phyloP scores from a whole-genome alignment of 2,888 invertebrate genomes.

The Orchesella flavescens region DNA sequence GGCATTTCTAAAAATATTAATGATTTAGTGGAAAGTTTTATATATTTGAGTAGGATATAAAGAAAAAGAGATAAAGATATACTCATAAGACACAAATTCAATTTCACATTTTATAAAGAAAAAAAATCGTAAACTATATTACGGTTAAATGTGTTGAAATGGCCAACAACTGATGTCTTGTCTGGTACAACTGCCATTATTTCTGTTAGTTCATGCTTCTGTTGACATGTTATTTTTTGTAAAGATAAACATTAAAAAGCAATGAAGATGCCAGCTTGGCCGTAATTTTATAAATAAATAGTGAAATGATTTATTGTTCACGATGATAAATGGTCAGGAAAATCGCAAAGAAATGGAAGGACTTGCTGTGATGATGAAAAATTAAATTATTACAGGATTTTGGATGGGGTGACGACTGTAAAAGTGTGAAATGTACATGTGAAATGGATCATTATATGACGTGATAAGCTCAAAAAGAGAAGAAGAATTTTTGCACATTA shows the following conservation, averaged over 20 bases:
- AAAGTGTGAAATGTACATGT: conserved; percentile 17
- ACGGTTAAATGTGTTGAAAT: neutral
- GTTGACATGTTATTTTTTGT: neutral
- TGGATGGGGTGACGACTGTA: neutral
- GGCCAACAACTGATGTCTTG: neutral
- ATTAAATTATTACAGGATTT: neutral
- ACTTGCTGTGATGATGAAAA: neutral
- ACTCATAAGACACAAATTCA: too few relatives aligned
- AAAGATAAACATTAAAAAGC: neutral
- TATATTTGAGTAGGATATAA: neutral
- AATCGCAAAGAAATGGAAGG: neutral
- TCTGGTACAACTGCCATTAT: conserved; percentile 9
- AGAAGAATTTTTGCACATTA: neutral
- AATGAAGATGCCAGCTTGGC: neutral
- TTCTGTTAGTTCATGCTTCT: neutral
- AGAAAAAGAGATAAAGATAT: neutral
- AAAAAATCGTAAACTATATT: neutral
- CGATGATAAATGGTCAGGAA: conserved; percentile 28
- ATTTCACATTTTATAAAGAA: neutral
- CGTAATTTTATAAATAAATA: conserved; percentile 35
- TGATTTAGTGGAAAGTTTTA: too few relatives aligned
- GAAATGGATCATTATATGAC: neutral
- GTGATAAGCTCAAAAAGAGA: neutral
- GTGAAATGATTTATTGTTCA: conserved; percentile 27
- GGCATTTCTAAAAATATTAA: too few relatives aligned